These are phyloP conservation scores for Anabacerthia variegaticeps DNA, from an alignment of 2,797 vertebrate species.

Conservation along the genomic window DNA sequence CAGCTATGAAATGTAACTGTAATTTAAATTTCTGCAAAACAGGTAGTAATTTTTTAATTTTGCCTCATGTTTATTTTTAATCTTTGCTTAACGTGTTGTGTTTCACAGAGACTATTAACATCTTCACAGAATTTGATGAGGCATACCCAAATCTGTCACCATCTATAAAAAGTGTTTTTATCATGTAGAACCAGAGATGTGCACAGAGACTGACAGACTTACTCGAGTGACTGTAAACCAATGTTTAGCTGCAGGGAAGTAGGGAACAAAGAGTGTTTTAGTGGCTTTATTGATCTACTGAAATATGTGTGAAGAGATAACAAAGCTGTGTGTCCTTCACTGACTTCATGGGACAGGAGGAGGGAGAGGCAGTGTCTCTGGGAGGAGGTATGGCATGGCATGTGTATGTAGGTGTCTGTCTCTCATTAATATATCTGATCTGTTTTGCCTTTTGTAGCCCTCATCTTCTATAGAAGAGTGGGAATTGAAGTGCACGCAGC, in stretches of 20 bases:
- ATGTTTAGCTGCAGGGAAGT: neutral
- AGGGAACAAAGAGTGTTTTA: neutral
- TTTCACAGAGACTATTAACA: neutral
- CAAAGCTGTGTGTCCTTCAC: neutral
- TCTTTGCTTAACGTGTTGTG: neutral
- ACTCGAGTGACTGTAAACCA: neutral
- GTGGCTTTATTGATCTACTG: neutral
- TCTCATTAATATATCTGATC: neutral
- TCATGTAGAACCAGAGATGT: neutral
- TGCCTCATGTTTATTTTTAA: neutral
- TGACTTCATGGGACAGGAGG: neutral
- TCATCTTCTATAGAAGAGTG: neutral
- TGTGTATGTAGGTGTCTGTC: fast-evolving
- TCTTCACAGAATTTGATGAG: neutral
- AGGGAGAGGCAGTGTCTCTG: neutral
- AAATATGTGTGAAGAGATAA: neutral
- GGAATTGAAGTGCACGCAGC: neutral
- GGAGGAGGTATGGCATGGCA: neutral
- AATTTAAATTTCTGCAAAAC: neutral
- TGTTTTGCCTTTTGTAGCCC: neutral
- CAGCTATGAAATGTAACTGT: neutral
- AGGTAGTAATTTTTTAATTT: neutral
- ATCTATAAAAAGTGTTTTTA: neutral
- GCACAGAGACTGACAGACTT: neutral
- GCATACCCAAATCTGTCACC: neutral